A percentile compares a stretch with the other conserved stretches of the same genome.
These are phyloP conservation scores for Etheostoma perlongum DNA, from an alignment of 2,797 vertebrate species.

Conservation along the genomic window DNA sequence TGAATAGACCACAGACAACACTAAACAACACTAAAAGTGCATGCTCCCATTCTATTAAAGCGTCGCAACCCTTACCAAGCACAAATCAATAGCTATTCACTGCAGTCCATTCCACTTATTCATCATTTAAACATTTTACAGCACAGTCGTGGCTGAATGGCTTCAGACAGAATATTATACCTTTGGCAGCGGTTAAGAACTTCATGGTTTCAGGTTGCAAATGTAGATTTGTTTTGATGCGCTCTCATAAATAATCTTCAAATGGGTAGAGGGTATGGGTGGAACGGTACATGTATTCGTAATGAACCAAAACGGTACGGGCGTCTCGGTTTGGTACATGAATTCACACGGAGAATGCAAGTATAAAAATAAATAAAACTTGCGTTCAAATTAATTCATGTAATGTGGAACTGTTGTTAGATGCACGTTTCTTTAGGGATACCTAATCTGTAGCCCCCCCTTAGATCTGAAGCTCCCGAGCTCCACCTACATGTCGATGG, in stretches of 20 bases:
- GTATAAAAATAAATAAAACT: too few relatives aligned
- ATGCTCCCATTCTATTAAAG: conserved; percentile 8
- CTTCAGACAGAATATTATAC: conserved; percentile 15
- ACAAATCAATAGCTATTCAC: conserved; percentile 43
- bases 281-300: too few relatives aligned
- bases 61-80: conserved; percentile 18
- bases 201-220: conserved; percentile 41
- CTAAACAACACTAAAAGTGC: neutral
- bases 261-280: conserved; percentile 15
- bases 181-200: conserved; percentile 23
- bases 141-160: conserved; percentile 11
- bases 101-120: conserved; percentile 34
- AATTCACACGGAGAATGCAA: too few relatives aligned
- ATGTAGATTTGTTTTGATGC: conserved; percentile 39
- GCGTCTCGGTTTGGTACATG: too few relatives aligned
- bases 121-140: conserved; percentile 37
- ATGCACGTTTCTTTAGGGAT: too few relatives aligned
- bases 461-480: too few relatives aligned
- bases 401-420: too few relatives aligned
- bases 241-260: conserved; percentile 55
- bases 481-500: too few relatives aligned
- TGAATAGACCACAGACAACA: neutral
- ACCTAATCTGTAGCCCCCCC: too few relatives aligned
- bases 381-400: too few relatives aligned
- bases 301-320: too few relatives aligned